These are phyloP conservation scores for Ceyx margarethae DNA, from an alignment of 2,113 vertebrate species.

Conservation along the genomic window DNA sequence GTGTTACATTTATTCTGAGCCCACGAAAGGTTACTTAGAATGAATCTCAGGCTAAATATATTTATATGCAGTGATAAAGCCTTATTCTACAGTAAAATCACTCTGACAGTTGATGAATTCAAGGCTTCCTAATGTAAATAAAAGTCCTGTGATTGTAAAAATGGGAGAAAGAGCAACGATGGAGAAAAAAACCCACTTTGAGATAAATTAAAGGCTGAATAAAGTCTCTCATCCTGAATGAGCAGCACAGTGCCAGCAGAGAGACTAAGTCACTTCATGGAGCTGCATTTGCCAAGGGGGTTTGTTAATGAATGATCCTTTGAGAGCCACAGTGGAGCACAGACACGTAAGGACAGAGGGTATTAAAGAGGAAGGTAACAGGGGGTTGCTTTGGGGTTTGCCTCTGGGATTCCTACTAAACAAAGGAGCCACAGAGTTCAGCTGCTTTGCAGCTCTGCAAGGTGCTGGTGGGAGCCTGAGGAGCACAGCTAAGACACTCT, in stretches of 20 bases:
- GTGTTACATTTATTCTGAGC: conserved; percentile 13
- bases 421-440: neutral
- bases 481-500: neutral
- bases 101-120: conserved; percentile 43
- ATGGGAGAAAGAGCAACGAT: conserved; percentile 15
- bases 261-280: neutral
- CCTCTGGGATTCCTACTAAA: neutral
- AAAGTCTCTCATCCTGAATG: neutral
- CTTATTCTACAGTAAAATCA: conserved; percentile 47
- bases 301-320: conserved; percentile 25
- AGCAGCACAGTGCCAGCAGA: neutral
- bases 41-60: conserved; percentile 49
- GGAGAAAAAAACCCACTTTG: conserved; percentile 13
- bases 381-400: neutral
- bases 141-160: conserved; percentile 37
- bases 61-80: conserved; percentile 55
- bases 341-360: neutral
- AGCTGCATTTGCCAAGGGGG: neutral
- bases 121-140: conserved; percentile 47
- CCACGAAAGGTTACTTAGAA: conserved; percentile 39
- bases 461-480: neutral
- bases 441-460: neutral
- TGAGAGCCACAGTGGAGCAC: conserved; percentile 9
- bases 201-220: conserved; percentile 32
- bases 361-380: neutral